These are phyloP conservation scores for Sinella curviseta DNA, from an alignment of 1,140 invertebrate species.

Conservation along the genomic window DNA sequence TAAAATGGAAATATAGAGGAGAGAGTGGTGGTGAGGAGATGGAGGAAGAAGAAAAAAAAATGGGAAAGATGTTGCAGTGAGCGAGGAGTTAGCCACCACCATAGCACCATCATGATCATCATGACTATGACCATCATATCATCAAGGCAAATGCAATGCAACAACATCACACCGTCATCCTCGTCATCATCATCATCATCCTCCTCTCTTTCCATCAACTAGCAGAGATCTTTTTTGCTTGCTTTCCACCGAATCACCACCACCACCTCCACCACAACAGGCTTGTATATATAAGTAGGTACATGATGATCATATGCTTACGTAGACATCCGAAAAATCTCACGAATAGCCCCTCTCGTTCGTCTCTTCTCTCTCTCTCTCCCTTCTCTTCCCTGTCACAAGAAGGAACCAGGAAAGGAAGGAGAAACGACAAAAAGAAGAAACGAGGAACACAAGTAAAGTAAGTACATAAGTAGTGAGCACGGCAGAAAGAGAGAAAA, in stretches of 20 bases:
- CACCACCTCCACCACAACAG: conserved; percentile 1
- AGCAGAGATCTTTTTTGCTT: too few relatives aligned
- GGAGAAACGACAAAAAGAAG: too few relatives aligned
- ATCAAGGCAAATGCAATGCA: background rate
- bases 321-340: conserved; percentile 17
- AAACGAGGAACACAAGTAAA: too few relatives aligned
- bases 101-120: background rate
- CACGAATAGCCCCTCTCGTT: too few relatives aligned
- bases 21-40: background rate
- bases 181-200: background rate
- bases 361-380: too few relatives aligned
- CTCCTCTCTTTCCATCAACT: background rate
- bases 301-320: conserved; percentile 1
- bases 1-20: too few relatives aligned
- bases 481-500: too few relatives aligned
- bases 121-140: background rate
- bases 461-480: too few relatives aligned
- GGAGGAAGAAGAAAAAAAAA: background rate
- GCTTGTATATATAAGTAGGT: background rate
- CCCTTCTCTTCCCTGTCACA: too few relatives aligned
- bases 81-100: background rate
- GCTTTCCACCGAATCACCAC: too few relatives aligned
- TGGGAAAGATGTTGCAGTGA: too few relatives aligned
- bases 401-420: too few relatives aligned
- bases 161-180: background rate